phyloP scores from a whole-genome alignment of 2,113 vertebrate genomes.

The Sylvietta virens region DNA sequence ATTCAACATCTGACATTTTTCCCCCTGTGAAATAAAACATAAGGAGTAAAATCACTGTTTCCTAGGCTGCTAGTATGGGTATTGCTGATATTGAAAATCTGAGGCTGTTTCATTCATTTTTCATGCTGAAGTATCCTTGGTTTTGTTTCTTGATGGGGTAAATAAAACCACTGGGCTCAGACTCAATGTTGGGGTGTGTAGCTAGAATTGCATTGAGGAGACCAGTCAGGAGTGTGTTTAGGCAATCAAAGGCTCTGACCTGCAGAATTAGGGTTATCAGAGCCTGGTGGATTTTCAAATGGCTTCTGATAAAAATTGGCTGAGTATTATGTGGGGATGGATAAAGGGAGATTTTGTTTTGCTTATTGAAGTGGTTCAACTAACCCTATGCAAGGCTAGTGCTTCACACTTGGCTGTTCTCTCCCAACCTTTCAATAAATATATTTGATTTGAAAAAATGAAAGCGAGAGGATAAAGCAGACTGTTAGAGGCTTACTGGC shows the following conservation, averaged over 20 bases:
- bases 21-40: neutral
- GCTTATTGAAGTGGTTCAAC: neutral
- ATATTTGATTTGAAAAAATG: neutral
- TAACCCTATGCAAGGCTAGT: neutral
- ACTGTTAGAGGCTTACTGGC: neutral
- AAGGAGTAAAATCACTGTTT: neutral
- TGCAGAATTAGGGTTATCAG: neutral
- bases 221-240: neutral
- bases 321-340: neutral
- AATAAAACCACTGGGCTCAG: neutral
- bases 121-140: neutral
- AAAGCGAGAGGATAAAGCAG: neutral
- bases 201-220: neutral
- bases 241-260: neutral
- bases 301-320: neutral
- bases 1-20: neutral
- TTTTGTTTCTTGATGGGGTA: neutral
- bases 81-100: neutral
- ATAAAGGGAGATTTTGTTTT: neutral
- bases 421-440: neutral
- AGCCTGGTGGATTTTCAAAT: neutral
- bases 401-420: neutral
- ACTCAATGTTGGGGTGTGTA: accelerated
- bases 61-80: neutral
- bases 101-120: neutral